Conservation (phyloP, 2,797 vertebrate genomes). For the Mormyrus proboscirostris region DNA sequence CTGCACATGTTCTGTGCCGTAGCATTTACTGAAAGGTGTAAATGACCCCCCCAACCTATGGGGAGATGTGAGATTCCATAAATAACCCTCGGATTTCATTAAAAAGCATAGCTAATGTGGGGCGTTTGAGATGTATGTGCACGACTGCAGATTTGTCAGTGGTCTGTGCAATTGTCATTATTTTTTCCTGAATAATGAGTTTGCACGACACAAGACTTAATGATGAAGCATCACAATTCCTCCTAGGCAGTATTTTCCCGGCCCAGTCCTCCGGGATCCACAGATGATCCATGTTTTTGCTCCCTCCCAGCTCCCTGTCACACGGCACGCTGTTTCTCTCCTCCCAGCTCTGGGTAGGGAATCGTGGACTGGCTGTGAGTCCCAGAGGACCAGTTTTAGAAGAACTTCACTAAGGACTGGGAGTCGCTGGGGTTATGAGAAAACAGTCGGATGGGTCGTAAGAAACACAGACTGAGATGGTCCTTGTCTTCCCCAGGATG, state of each 20-base stretch:
- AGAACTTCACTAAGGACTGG: neutral
- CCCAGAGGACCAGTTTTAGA: neutral
- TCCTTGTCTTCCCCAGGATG: neutral
- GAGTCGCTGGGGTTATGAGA: constrained; percentile 14
- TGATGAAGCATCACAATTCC: neutral
- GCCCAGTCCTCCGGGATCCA: neutral
- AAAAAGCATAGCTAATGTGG: neutral
- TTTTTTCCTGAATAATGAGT: neutral
- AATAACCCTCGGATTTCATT: neutral
- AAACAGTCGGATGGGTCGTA: constrained; percentile 35
- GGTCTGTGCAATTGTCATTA: neutral
- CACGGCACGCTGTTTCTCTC: neutral
- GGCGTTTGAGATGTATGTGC: neutral
- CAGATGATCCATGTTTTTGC: neutral
- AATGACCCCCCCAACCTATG: neutral
- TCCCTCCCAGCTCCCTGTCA: neutral
- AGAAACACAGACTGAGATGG: constrained; percentile 37
- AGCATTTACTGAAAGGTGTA: neutral
- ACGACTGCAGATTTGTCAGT: neutral
- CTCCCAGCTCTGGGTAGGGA: neutral
- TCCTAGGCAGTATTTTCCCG: neutral
- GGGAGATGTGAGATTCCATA: neutral
- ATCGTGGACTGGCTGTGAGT: neutral
- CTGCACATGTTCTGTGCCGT: neutral
- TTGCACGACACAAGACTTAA: neutral